Base-by-base conservation (phyloP, 2,797 vertebrate genomes). In the Uromys caudimaculatus region DNA sequence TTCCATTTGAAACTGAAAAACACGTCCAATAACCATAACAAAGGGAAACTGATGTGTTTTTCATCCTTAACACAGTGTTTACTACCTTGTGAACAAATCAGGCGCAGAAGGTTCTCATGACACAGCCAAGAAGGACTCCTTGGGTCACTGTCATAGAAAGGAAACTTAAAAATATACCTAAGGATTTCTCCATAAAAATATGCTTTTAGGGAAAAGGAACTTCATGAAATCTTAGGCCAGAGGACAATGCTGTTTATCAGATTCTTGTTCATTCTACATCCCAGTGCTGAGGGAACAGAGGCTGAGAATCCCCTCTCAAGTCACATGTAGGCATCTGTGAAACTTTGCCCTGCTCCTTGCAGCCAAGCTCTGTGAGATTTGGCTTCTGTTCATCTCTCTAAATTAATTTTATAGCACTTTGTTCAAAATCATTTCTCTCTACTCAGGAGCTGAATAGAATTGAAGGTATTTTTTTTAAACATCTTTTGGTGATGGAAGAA, bases 1-100 rank as follows among this genome's bases (percentile, higher is more conserved):
- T 86, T 86, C 83, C 83, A 86, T 86, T 86, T 86, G 32, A 69
- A 86, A 69, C n/a, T 69, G 32, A 52, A 86, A 86, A 85, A 52
- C 23, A 52, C 32, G 32, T 86, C 71, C 35, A 87, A 19, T 78
- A 96, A 71, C 21, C 77, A 62, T 79, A 95, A 79, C 84, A 95
- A 81, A 87, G 1, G 4, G 44, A 87, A 23, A 13, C 24, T 94
- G 12, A 67, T n/a, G 32, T 71, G 2, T 67, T 85, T 92, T 13
- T 92, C 44, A 94, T 73, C 27, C 81, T 92, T 96, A 95, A 76
- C 11, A 58, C 3, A 29, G 35, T 88, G 60, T 78, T 96, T 92
- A 90, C 54, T 73, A 67, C 91, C 41, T 75, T 85, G 4, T 54
- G 23, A 77, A 92, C 6, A 73, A 23, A 84, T 79, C 56, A 62